Base-by-base conservation (phyloP, 2,113 vertebrate species). In the Zosterops lateralis region DNA sequence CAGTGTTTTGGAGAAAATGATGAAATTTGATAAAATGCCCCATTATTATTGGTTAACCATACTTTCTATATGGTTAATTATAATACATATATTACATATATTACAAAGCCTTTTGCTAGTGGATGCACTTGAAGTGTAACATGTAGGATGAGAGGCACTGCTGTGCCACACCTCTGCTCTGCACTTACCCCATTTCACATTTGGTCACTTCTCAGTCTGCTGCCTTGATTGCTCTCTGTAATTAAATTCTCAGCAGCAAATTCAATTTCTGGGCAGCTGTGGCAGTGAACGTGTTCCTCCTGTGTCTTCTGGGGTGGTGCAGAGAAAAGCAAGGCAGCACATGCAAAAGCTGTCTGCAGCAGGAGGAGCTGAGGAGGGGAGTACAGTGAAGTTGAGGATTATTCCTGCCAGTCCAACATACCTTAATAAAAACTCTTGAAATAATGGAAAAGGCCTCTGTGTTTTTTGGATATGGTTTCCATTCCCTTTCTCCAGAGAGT, bases 1-100 rank as follows among this genome's bases (percentile, higher is more conserved):
- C 67, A 60, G 74, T 65, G 38, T 94, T 97, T 92, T 78, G 61
- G 82, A 87, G 50, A 47, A 87, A 73, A 60, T 87, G 54, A 61
- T 67, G 50, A 66, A 57, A 91, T 84, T 34, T 66, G n/a, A 48
- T 81, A 17, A 95, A 87, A 72, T 14, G 0, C 0, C 10, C 9
- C 2, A 3, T 38, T 71, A 15, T 31, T 80, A 87, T 73, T 80
- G 24, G 20, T 54, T 1, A 5, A 3, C 45, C 6, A 19, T 82
- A 71, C 17, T 79, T 91, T 95, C 73, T 68, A 2, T 65, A 15
- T 68, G 31, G 13, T 62, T 68, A 34, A 20, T n/a, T n/a, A n/a
- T n/a, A n/a, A n/a, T n/a, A n/a, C n/a, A n/a, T n/a, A n/a, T n/a
- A n/a, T n/a, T n/a, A n/a, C 57, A 9, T 54, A 6, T 21, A 7